A percentile compares a stretch with the other conserved stretches of the same genome.
Evolutionary conservation across 2,797 vertebrate species (phyloP).

Genomic region (Sebastes itinus): DNA sequence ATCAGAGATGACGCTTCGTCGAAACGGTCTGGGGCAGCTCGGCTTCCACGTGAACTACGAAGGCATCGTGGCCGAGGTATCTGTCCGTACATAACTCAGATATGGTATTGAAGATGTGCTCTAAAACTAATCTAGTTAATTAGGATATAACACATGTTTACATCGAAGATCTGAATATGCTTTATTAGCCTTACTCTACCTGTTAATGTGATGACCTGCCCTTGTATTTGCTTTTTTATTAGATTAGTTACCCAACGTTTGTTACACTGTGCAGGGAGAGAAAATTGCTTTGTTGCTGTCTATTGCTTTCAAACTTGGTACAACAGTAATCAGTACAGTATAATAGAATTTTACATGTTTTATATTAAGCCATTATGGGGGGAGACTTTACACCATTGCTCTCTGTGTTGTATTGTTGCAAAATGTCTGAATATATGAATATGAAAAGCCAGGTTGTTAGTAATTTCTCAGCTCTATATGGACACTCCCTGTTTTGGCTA

Average conservation of each 20-base stretch:
- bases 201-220: not conserved
- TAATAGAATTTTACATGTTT: not conserved
- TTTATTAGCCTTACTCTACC: not conserved
- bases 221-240: not conserved
- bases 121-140: not conserved
- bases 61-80: conserved; percentile 94
- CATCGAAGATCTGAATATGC: not conserved
- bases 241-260: not conserved
- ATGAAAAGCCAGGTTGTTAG: not conserved
- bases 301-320: not conserved
- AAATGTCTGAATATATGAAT: not conserved
- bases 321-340: not conserved
- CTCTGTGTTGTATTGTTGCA: not conserved
- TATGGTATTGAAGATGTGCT: not conserved
- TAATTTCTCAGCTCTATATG: not conserved
- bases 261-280: not conserved
- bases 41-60: conserved; percentile 99
- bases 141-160: not conserved
- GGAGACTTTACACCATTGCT: not conserved
- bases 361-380: not conserved
- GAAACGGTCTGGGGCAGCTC: conserved; percentile 96
- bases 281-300: not conserved
- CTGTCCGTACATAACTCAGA: not conserved
- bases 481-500: not conserved
- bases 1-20: conserved; percentile 95